Base-by-base conservation (phyloP, 2,888 invertebrate genomes). In the Camptogramma bilineatum region DNA sequence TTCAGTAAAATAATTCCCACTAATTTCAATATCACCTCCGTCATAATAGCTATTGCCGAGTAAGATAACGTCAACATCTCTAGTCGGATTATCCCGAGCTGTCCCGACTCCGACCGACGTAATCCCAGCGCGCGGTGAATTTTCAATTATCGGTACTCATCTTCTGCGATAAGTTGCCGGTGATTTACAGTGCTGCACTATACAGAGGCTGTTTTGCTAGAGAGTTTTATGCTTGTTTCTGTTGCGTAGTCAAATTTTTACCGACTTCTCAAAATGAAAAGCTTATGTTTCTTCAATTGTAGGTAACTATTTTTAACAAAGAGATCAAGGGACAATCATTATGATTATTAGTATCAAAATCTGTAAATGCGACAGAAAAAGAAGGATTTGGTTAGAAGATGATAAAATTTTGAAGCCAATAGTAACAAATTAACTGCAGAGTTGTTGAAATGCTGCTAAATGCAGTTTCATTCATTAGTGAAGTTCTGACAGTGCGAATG, bases 111-210 rank as follows among this genome's bases (percentile, higher is more conserved):
- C 70, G 70, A 53, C 60, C 57, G 48, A 46, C 76, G 72, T 74
- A 75, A 79, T 77, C 76, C 71, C 75, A 68, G 70, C 74, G 75
- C 73, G 70, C 68, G 73, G 65, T 73, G 77, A 83, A 83, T 82
- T 82, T 84, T 82, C 83, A 84, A 86, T 85, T 84, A 86, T 82
- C 76, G 70, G 70, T 73, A 75, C 78, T 80, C 80, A 76, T 81
- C 78, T 74, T 72, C 70, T 66, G 70, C 69, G 73, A 77, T 78
- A 79, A 76, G 76, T 73, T 76, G 74, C 71, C 72, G 68, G 75
- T 77, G 78, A 78, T 80, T 82, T 81, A 79, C 57, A 63, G 39
- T 52, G 47, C 60, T 8, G 34, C 58, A 34, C 31, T 34, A 56
- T 54, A 60, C 24, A 24, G 21, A 34, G 53, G 44, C 19, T 24